Evolutionary conservation across 2,888 invertebrate genomes (phyloP), one percentile per base, ranked within the genome.

Genomic region (Ptycholaimellus sp.): DNA sequence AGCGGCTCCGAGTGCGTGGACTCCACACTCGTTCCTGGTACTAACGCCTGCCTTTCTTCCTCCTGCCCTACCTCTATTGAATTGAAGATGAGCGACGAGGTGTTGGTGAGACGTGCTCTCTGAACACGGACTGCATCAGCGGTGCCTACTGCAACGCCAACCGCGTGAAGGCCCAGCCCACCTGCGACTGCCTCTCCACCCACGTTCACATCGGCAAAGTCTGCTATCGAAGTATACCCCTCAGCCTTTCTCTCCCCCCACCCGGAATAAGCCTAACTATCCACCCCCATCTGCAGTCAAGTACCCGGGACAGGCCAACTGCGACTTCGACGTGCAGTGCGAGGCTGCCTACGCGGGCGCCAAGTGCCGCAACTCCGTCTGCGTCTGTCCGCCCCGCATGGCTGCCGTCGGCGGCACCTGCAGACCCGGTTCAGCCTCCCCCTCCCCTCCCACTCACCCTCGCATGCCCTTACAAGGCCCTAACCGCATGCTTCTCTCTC

Each of bases 101-200:
- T 25, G 55, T 56, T 4, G 55, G 56, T 9, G 49, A 47, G 9
- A 36, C 43, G 11, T 56, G 56, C 42, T 39, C 48, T 3, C 38
- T 52, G 36, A 56, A 56, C 42, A 49, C 52, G 4, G 56, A 56
- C 36, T 56, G 56, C 44, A 49, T 49, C 46, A 46, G 47, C 28
- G 56, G 54, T 20, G 55, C 56, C 2, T 56, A 56, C 42, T 56
- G 56, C 41, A 54, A 53, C 35, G 53, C 54, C 14, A 51, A 53
- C 39, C 11, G 4, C 3, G 4, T 3, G 11, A 51, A 50, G 6
- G 43, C 44, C 16, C 54, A 53, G 27, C 49, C 55, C 16, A 48
- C 49, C 2, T 56, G 56, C 37, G 52, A 53, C 35, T 56, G 56
- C 35, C 46, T 56, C 16, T 55, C 56, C 5, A 56, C 56, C 5